Conservation (phyloP, 2,113 vertebrate species). For the Thoracochromis brauschi region DNA sequence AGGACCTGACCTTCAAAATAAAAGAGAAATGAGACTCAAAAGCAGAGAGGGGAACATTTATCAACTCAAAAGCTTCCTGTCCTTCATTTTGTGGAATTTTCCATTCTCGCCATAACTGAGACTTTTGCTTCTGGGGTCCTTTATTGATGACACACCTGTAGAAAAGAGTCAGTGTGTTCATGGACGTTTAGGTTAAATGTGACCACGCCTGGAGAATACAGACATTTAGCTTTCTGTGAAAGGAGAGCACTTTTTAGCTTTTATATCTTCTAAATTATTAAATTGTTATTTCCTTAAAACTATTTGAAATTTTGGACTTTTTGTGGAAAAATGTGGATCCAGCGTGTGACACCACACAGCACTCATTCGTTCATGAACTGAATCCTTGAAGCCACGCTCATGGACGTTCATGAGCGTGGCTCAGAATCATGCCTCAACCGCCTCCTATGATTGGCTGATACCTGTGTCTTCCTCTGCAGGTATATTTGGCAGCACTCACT, state of each 20-base stretch:
- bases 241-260: background rate
- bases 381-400: accelerated
- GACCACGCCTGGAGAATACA: background rate
- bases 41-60: background rate
- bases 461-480: background rate
- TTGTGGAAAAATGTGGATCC: background rate
- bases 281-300: background rate
- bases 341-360: accelerated
- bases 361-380: background rate
- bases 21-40: background rate
- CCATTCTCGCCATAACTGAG: background rate
- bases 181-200: background rate
- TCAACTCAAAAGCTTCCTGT: background rate
- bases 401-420: accelerated
- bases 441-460: background rate
- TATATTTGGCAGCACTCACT: conserved; percentile 15
- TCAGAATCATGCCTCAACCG: accelerated
- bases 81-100: accelerated
- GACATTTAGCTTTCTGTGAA: accelerated
- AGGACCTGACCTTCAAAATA: background rate
- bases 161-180: accelerated
- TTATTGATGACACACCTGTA: background rate
- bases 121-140: background rate
- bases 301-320: accelerated
- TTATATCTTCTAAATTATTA: background rate